A percentile compares a stretch with the other conserved stretches of the same genome.
phyloP scores from a whole-genome alignment of 1,140 invertebrate species.

The Amyelois transitella region DNA sequence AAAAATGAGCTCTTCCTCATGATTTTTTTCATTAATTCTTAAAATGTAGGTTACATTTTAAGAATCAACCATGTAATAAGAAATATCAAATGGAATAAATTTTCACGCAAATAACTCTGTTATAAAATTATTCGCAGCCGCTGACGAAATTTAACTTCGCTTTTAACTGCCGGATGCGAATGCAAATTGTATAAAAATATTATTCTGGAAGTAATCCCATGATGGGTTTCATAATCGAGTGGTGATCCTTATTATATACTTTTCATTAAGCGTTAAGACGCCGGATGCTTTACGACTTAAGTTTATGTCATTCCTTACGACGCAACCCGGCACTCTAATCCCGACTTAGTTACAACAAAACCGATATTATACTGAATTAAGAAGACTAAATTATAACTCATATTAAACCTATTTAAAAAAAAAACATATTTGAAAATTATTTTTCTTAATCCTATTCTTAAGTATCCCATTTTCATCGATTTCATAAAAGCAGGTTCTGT shows the following conservation, averaged over 20 bases:
- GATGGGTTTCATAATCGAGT: conserved; percentile 1
- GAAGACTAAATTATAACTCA: no score
- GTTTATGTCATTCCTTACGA: conserved; percentile 4
- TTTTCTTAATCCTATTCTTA: no score
- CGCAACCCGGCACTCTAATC: background rate
- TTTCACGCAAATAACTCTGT: background rate
- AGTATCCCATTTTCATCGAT: no score
- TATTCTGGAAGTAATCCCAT: background rate
- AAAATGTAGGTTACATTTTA: no score
- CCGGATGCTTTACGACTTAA: conserved; percentile 7
- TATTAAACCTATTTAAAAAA: no score
- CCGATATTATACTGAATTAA: background rate
- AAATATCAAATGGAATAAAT: background rate
- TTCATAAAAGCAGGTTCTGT: no score
- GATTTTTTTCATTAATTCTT: no score
- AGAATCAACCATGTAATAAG: no score
- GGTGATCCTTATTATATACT: conserved; percentile 15
- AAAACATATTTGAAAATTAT: no score
- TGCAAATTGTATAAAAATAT: background rate
- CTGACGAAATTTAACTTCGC: background rate
- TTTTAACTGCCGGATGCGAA: background rate
- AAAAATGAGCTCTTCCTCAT: no score
- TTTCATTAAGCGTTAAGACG: conserved; percentile 17
- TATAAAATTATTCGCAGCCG: conserved; percentile 1
- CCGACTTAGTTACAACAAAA: background rate